phyloP scores from a whole-genome alignment of 2,888 invertebrate genomes.

The Cheilosia urbana region DNA sequence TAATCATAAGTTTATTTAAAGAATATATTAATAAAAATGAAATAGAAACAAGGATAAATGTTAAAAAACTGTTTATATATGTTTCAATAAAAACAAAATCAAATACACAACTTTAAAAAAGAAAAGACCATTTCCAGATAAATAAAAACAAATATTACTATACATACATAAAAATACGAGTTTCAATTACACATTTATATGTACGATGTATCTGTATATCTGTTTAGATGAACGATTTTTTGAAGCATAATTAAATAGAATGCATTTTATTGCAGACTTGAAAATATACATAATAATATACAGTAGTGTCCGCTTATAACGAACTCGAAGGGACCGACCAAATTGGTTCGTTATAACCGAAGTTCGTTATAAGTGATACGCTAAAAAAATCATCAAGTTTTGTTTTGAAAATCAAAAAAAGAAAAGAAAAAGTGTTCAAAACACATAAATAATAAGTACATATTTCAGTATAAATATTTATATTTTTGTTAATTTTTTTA shows the following conservation, averaged over 20 bases:
- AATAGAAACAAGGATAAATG: slow-evolving; percentile 40
- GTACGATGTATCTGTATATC: slow-evolving; percentile 63
- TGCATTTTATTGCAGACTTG: slow-evolving; percentile 79
- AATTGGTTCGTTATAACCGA: too few relatives aligned
- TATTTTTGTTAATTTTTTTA: too few relatives aligned
- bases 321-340: too few relatives aligned
- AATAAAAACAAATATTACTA: slow-evolving; percentile 63
- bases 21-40: slow-evolving; percentile 25
- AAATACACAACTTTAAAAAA: slow-evolving; percentile 7
- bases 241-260: slow-evolving; percentile 63
- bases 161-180: slow-evolving; percentile 62
- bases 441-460: too few relatives aligned
- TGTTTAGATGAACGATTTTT: slow-evolving; percentile 53
- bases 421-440: too few relatives aligned
- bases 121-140: slow-evolving; percentile 60
- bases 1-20: slow-evolving; percentile 57
- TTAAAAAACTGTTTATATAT: slow-evolving; percentile 64
- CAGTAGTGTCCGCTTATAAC: too few relatives aligned
- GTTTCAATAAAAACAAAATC: slow-evolving; percentile 43
- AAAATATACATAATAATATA: slow-evolving; percentile 59
- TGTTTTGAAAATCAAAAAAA: too few relatives aligned
- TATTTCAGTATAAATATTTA: too few relatives aligned
- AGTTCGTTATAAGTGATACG: too few relatives aligned
- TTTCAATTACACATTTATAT: slow-evolving; percentile 71
- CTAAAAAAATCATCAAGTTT: too few relatives aligned